A percentile compares a stretch with the other conserved stretches of the same genome.
Conservation (phyloP, 2,888 invertebrate genomes). For the Hypomecis punctinalis region DNA sequence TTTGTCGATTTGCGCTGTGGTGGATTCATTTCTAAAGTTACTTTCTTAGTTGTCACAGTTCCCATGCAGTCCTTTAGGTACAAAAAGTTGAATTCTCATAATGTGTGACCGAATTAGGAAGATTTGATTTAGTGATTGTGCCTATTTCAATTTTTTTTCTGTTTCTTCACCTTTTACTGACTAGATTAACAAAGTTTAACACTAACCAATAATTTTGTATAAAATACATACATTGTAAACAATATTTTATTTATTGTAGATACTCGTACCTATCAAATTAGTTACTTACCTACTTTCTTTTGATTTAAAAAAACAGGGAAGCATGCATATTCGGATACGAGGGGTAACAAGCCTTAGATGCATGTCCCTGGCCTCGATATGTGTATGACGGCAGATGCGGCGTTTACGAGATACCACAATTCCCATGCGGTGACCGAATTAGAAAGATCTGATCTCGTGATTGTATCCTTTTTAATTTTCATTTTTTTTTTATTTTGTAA, state of each 20-base stretch:
- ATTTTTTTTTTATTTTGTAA: slow-evolving; percentile 18
- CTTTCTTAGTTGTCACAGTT: slow-evolving; percentile 47
- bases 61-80: too few relatives aligned
- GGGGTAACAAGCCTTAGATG: slow-evolving; percentile 63
- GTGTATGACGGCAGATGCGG: slow-evolving; percentile 50
- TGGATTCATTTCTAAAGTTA: too few relatives aligned
- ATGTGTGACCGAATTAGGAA: slow-evolving; percentile 44
- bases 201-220: too few relatives aligned
- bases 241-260: too few relatives aligned
- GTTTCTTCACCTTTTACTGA: background rate
- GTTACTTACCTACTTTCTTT: too few relatives aligned
- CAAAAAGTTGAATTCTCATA: too few relatives aligned
- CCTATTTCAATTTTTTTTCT: slow-evolving; percentile 3
- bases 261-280: too few relatives aligned
- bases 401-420: slow-evolving; percentile 46
- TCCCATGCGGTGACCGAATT: slow-evolving; percentile 52
- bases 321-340: slow-evolving; percentile 68
- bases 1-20: too few relatives aligned
- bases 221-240: too few relatives aligned
- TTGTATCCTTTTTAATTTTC: background rate
- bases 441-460: slow-evolving; percentile 39
- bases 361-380: slow-evolving; percentile 54
- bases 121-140: slow-evolving; percentile 33
- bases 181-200: background rate
- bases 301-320: background rate